Conservation (phyloP, 2,113 vertebrate species). For the Apteryx mantelli region DNA sequence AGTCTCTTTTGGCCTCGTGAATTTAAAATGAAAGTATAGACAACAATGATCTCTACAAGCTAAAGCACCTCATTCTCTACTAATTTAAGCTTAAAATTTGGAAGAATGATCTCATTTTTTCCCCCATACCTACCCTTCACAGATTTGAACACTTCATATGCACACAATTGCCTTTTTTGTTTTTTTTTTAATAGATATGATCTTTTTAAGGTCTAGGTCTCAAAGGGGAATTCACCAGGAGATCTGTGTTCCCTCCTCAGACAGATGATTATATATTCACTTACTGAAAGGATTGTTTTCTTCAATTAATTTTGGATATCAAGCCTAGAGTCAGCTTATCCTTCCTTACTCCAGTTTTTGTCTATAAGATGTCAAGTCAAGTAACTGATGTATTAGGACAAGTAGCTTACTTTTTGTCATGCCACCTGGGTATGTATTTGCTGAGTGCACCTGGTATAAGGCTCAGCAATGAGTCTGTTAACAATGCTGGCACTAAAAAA, state of each 20-base stretch:
- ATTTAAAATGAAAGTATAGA: background rate
- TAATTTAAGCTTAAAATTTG: background rate
- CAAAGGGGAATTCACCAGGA: background rate
- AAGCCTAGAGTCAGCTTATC: background rate
- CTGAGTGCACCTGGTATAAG: background rate
- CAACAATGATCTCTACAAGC: background rate
- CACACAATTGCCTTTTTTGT: background rate
- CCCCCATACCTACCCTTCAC: accelerated
- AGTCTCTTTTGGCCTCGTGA: background rate
- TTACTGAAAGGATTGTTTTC: background rate
- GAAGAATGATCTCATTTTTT: background rate
- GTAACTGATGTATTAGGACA: background rate
- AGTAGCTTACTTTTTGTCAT: background rate
- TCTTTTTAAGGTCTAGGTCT: background rate
- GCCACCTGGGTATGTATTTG: background rate
- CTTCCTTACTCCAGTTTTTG: background rate
- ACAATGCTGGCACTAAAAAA: background rate
- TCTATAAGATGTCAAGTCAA: background rate
- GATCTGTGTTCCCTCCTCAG: background rate
- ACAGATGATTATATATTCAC: background rate
- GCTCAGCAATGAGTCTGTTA: background rate
- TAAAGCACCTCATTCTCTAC: background rate
- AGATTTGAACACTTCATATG: background rate
- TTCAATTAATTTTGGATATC: background rate
- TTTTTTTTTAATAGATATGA: background rate